A percentile compares a stretch with the other conserved stretches of the same genome.
Evolutionary conservation across 2,113 vertebrate genomes (phyloP).

Genomic region (Antigone vipio): DNA sequence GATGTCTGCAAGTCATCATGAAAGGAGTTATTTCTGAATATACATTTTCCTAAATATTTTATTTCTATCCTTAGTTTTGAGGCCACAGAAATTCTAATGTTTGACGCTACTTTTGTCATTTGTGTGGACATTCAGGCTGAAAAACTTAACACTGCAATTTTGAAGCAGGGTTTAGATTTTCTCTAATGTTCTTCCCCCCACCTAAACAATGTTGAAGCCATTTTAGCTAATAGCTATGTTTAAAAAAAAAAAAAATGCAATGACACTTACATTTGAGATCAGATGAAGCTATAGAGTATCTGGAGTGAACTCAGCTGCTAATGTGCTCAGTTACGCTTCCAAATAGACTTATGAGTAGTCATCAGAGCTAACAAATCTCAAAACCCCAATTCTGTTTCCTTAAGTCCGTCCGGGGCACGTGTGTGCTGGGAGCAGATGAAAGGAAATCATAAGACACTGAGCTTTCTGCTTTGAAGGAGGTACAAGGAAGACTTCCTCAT

Average conservation of each 20-base stretch:
- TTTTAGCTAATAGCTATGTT: neutral
- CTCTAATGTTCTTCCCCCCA: accelerated
- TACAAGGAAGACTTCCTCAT: neutral
- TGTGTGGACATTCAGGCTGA: neutral
- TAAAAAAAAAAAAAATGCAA: neutral
- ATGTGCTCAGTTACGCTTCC: neutral
- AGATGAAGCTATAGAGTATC: neutral
- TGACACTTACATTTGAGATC: neutral
- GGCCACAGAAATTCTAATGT: neutral
- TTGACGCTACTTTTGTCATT: neutral
- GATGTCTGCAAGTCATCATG: neutral
- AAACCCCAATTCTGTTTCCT: neutral
- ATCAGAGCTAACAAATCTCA: neutral
- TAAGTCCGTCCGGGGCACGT: too few species aligned
- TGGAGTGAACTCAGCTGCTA: neutral
- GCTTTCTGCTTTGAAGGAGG: neutral
- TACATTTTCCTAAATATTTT: neutral
- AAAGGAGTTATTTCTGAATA: neutral
- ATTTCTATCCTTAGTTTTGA: neutral
- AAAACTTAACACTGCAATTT: neutral
- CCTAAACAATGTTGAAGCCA: neutral
- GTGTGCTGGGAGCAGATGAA: neutral
- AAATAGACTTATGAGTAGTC: neutral
- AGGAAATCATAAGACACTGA: neutral
- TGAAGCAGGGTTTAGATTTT: neutral